Percentiles rank a stretch among this genome's conserved stretches.
phyloP scores from a whole-genome alignment of 1,140 invertebrate genomes.

The Nephotettix cincticeps region DNA sequence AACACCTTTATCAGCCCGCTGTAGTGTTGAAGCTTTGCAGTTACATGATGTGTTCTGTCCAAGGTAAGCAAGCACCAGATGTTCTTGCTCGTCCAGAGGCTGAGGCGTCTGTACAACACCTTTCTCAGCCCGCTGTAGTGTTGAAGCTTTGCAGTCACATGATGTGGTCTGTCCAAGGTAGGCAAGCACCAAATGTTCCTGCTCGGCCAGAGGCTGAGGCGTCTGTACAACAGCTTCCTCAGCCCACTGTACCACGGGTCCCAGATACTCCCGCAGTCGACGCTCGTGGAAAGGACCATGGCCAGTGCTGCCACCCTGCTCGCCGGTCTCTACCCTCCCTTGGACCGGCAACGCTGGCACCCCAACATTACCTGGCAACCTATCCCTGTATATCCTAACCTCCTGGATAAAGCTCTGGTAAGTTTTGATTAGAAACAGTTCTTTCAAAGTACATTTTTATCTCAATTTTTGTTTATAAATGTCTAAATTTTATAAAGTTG shows the following conservation, averaged over 20 bases:
- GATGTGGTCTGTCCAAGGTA: conserved; percentile 2
- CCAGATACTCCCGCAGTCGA: background rate
- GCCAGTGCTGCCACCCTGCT: conserved; percentile 5
- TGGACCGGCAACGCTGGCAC: background rate
- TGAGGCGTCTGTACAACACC: no score
- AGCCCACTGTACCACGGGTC: background rate
- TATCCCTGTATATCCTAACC: background rate
- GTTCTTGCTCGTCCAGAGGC: no score
- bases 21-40: no score
- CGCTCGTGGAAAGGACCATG: background rate
- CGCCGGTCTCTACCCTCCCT: background rate
- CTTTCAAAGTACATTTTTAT: no score
- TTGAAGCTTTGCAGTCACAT: no score
- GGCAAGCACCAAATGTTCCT: background rate
- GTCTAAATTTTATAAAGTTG: no score
- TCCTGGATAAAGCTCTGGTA: background rate
- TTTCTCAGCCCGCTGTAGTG: no score
- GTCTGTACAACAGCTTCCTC: background rate
- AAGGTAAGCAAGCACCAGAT: no score
- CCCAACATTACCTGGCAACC: background rate
- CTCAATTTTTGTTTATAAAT: no score
- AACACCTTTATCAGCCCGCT: background rate
- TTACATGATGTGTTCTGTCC: no score
- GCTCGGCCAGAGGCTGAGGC: background rate
- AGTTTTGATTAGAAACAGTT: background rate